Percentiles rank a stretch among this genome's conserved stretches.
These are phyloP conservation scores for Brachionichthys hirsutus DNA, from an alignment of 2,113 vertebrate species.

Conservation along the genomic window DNA sequence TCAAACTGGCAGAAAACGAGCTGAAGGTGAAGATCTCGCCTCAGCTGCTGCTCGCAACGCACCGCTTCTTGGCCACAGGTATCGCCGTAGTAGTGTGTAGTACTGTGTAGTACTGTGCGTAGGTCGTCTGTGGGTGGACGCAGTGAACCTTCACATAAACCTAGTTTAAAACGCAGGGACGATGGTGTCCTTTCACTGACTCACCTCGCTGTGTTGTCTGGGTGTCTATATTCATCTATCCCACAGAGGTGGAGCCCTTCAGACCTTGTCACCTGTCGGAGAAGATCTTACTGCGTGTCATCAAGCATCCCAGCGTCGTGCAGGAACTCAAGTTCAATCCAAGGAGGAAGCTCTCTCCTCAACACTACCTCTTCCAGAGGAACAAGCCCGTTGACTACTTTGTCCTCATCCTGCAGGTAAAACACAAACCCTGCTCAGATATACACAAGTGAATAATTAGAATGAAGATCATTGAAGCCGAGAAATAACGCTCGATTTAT, in stretches of 20 bases:
- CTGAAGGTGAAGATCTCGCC: conserved; percentile 93
- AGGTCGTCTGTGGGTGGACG: neutral
- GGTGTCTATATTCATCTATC: conserved; percentile 5
- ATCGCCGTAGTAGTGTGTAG: conserved; percentile 41
- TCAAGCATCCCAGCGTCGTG: conserved; percentile 92
- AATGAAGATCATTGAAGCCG: neutral
- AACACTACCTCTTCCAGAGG: conserved; percentile 93
- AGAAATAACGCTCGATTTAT: neutral
- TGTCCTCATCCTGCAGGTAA: conserved; percentile 91
- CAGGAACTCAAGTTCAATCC: conserved; percentile 92
- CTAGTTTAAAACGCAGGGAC: neutral
- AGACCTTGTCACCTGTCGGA: conserved; percentile 89
- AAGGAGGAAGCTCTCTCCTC: conserved; percentile 85
- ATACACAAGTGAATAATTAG: neutral
- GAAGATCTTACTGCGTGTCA: conserved; percentile 92
- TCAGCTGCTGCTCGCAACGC: conserved; percentile 92
- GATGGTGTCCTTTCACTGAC: neutral
- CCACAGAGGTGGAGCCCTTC: conserved; percentile 91
- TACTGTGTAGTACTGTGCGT: neutral
- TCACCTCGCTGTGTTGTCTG: neutral
- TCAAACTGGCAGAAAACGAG: conserved; percentile 90
- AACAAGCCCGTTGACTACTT: conserved; percentile 94
- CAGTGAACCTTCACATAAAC: neutral
- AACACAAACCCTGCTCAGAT: conserved; percentile 5
- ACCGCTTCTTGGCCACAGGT: conserved; percentile 98